Percentiles rank a stretch among this genome's conserved stretches.
Conservation (phyloP, 2,888 invertebrate genomes). For the Drosophila helvetica region DNA sequence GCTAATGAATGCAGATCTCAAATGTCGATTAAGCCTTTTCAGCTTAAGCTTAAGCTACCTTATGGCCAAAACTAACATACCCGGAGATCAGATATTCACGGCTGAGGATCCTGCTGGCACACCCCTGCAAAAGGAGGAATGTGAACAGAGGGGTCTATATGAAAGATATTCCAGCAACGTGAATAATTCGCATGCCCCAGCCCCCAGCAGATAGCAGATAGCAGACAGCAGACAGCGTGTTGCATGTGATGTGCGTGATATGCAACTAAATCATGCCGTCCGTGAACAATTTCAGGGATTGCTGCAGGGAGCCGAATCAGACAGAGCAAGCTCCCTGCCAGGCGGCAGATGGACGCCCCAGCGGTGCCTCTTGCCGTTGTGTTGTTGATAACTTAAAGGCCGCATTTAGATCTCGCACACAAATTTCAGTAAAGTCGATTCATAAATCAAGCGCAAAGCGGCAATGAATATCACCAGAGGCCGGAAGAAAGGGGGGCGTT, state of each 20-base stretch:
- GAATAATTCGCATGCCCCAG: constrained; percentile 53
- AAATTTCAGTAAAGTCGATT: constrained; percentile 72
- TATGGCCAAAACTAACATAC: no score
- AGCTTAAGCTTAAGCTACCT: no score
- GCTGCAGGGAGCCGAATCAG: constrained; percentile 36
- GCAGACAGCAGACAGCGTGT: constrained; percentile 17
- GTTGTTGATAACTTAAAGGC: constrained; percentile 77
- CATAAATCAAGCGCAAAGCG: constrained; percentile 74
- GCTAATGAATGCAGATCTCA: no score
- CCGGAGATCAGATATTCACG: no score
- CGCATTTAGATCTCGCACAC: constrained; percentile 74
- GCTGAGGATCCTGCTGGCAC: not conserved
- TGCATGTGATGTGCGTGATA: constrained; percentile 77
- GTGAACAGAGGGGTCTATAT: constrained; percentile 26
- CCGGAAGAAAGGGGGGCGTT: constrained; percentile 64
- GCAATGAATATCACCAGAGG: constrained; percentile 64
- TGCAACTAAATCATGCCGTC: constrained; percentile 78
- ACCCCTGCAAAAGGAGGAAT: constrained; percentile 8
- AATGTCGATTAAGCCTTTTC: no score
- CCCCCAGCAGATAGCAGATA: not conserved
- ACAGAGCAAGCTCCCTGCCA: constrained; percentile 57
- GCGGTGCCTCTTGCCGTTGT: constrained; percentile 45
- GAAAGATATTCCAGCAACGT: constrained; percentile 44
- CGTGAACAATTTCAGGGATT: constrained; percentile 79
- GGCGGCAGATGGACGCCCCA: constrained; percentile 68